These are phyloP conservation scores for Coccyzus lansbergi DNA, from an alignment of 2,797 vertebrate genomes.

Conservation along the genomic window DNA sequence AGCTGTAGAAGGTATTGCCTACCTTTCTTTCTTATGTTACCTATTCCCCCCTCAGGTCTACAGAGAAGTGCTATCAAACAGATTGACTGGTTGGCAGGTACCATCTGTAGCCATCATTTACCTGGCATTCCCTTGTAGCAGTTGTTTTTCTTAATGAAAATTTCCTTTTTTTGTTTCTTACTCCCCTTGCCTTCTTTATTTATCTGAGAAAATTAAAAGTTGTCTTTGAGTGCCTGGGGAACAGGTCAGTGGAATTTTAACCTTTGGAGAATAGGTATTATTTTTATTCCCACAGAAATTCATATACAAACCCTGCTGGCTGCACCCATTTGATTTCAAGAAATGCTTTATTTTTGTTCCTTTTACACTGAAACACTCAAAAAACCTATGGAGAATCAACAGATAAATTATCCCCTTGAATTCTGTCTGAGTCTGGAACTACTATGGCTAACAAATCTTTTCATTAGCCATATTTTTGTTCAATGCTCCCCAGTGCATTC, in stretches of 20 bases:
- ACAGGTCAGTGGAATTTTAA: not conserved
- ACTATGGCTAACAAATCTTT: not conserved
- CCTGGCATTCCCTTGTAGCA: not conserved
- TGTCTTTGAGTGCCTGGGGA: not conserved
- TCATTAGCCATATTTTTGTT: not conserved
- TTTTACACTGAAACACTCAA: not conserved
- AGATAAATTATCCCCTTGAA: not conserved
- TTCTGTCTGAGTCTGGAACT: not conserved
- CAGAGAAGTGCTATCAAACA: not conserved
- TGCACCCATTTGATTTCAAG: not conserved
- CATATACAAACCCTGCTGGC: not conserved
- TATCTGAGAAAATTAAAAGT: not conserved
- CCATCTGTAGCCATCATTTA: conserved; percentile 22
- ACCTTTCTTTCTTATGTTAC: conserved; percentile 22
- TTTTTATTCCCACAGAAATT: not conserved
- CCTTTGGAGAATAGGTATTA: not conserved
- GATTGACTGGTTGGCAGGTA: not conserved
- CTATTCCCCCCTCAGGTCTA: not conserved
- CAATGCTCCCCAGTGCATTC: not conserved
- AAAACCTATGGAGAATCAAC: not conserved
- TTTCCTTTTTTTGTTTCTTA: not conserved
- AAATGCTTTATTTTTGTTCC: not conserved
- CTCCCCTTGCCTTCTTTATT: accelerated
- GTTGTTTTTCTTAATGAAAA: not conserved
- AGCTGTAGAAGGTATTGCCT: conserved; percentile 47